Base-by-base conservation (phyloP, 2,797 vertebrate genomes). In the Microchirus variegatus region DNA sequence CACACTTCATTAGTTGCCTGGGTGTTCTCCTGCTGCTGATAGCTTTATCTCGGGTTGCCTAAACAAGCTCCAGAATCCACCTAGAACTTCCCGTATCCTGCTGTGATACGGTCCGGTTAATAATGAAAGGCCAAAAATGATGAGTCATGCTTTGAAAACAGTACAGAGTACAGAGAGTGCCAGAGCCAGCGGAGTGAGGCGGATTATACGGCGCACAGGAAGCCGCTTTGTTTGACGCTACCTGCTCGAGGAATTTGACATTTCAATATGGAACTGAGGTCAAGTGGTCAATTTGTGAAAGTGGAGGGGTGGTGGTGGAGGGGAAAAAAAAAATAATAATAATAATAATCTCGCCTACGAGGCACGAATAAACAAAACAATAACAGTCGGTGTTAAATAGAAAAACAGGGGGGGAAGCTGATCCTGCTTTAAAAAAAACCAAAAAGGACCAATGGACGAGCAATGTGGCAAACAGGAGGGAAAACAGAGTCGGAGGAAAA, bases 401-500 rank as follows among this genome's bases (percentile, higher is more conserved):
- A 55, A 52, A 74, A 86, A 76, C 71, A 67, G 40, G 59, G 22
- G 22, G 22, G 65, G 50, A 78, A 77, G 59, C 66, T 62, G 68
- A 86, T 84, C 72, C 69, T 81, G 76, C 83, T 89, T 83, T 86
- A 31, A 85, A 87, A 85, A 87, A n/a, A n/a, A n/a, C n/a, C n/a
- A n/a, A n/a, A n/a, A 85, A 77, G 78, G 71, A 83, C 69, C 73
- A 79, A 44, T 83, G 84, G 78, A 87, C 78, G 87, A 66, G 62
- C 86, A 88, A 63, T 73, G 79, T 86, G 82, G 80, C 76, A 77
- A 83, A 79, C 82, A 80, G 80, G 83, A 82, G 84, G 83, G 63
- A 81, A 87, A 88, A 87, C 88, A 91, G 81, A 80, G 74, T 77
- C 71, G 10, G 73, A 86, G 86, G 89, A 92, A 92, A 91, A 91